phyloP scores from a whole-genome alignment of 2,113 vertebrate species.

The Pomatorhinus ruficollis region DNA sequence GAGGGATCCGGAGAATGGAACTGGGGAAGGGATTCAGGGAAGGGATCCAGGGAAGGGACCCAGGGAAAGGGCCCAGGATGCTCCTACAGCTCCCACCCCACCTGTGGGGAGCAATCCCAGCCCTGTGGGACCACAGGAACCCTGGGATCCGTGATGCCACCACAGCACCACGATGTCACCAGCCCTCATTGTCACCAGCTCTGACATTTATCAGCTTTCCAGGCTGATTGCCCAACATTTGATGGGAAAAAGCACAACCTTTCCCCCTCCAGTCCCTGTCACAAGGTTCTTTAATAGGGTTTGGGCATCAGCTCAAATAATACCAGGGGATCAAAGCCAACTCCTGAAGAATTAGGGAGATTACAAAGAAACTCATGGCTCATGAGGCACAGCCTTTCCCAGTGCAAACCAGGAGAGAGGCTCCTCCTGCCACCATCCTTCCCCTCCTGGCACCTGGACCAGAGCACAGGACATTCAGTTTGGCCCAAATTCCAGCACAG shows the following conservation, averaged over 20 bases:
- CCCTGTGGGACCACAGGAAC: accelerated
- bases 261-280: constrained; percentile 1
- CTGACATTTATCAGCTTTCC: background rate
- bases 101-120: background rate
- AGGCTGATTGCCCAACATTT: background rate
- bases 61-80: background rate
- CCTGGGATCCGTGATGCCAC: background rate
- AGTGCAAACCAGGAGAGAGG: background rate
- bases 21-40: accelerated
- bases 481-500: background rate
- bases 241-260: background rate
- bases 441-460: background rate
- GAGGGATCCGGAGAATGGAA: too few relatives aligned
- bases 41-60: background rate
- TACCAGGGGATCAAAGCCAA: constrained; percentile 12
- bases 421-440: background rate
- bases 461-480: background rate
- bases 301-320: constrained; percentile 18
- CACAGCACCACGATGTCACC: accelerated
- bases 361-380: background rate
- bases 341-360: constrained; percentile 48
- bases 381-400: background rate
- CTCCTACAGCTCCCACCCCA: background rate
- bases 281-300: constrained; percentile 39
- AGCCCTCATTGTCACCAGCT: background rate